A percentile compares a stretch with the other conserved stretches of the same genome.
phyloP scores from a whole-genome alignment of 2,797 vertebrate genomes.

The Sebastes kiyomatsui region DNA sequence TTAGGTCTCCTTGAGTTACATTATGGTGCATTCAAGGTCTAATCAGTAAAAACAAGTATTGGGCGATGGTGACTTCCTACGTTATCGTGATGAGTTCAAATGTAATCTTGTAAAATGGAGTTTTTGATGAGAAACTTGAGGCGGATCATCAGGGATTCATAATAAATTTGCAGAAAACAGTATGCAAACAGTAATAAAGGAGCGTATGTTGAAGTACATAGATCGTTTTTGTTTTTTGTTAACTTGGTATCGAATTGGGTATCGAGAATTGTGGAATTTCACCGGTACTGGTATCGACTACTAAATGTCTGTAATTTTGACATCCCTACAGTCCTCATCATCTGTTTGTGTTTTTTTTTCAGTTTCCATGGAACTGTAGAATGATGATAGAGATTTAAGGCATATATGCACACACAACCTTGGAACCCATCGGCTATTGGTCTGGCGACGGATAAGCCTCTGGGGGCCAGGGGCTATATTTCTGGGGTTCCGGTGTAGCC shows the following conservation, averaged over 20 bases:
- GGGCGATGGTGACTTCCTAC: background rate
- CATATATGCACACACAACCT: background rate
- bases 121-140: background rate
- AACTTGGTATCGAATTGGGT: background rate
- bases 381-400: background rate
- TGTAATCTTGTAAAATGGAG: fast-evolving
- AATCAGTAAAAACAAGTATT: background rate
- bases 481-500: no score
- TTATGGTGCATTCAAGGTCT: background rate
- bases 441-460: no score
- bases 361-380: background rate
- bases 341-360: background rate
- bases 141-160: background rate
- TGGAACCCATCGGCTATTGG: no score
- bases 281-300: no score
- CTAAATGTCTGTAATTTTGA: background rate
- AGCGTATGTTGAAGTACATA: background rate
- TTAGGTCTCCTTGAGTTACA: background rate
- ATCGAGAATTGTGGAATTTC: background rate
- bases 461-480: no score
- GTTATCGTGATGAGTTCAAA: background rate
- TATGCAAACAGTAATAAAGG: background rate
- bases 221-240: background rate
- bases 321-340: background rate
- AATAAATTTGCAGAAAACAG: background rate